Conservation (phyloP, 1,140 invertebrate species). For the Penaeus indicus region DNA sequence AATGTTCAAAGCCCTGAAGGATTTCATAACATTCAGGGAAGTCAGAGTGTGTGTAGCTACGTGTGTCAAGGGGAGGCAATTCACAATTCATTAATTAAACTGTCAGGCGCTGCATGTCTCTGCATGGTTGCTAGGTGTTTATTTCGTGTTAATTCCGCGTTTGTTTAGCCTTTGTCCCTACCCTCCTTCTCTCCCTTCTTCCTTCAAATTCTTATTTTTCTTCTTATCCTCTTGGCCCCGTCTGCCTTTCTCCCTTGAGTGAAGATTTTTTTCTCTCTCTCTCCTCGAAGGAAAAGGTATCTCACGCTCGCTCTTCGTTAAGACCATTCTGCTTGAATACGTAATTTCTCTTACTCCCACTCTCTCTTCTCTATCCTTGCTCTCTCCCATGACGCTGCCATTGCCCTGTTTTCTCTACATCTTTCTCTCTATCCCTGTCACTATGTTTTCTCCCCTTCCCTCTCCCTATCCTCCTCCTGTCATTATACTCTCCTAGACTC, state of each 20-base stretch:
- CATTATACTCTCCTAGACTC: neutral
- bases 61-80: slow-evolving; percentile 68
- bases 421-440: slow-evolving; percentile 9
- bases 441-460: no score
- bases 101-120: neutral
- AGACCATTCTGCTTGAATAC: no score
- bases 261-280: no score
- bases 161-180: neutral
- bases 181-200: neutral
- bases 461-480: neutral
- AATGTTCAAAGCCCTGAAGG: slow-evolving; percentile 29
- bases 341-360: neutral
- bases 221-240: no score
- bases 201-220: no score
- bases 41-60: neutral
- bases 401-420: no score
- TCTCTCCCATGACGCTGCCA: neutral
- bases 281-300: no score
- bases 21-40: slow-evolving; percentile 23
- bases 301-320: no score
- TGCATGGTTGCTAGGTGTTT: neutral
- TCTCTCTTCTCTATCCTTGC: neutral
- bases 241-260: no score
- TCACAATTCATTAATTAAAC: slow-evolving; percentile 64
- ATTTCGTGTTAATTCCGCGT: neutral